Evolutionary conservation across 2,888 invertebrate species (phyloP).

Genomic region (Sclerodermus sp.): DNA sequence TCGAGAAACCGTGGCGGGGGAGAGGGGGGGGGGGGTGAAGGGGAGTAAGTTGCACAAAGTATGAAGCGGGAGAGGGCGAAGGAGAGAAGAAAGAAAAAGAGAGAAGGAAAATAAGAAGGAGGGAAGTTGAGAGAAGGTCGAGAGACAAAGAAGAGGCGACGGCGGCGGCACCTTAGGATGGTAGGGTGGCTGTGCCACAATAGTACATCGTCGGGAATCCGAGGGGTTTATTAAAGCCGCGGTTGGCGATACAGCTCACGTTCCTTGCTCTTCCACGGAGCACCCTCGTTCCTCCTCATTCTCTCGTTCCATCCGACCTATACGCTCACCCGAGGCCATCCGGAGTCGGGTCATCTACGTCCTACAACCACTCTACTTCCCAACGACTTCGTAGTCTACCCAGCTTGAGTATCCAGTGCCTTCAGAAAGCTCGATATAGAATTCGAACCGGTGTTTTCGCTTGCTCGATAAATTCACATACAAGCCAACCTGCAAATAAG

Average conservation of each 20-base stretch:
- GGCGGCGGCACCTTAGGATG: slow-evolving; percentile 36
- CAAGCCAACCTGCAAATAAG: too few species aligned
- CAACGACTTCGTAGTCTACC: not conserved
- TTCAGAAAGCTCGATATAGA: not conserved
- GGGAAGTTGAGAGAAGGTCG: slow-evolving; percentile 23
- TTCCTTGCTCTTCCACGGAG: slow-evolving; percentile 42
- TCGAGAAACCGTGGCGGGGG: too few species aligned
- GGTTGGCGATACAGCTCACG: slow-evolving; percentile 56
- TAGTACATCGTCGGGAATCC: slow-evolving; percentile 52
- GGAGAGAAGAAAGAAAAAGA: slow-evolving; percentile 15
- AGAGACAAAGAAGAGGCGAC: too few species aligned
- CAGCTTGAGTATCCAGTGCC: not conserved
- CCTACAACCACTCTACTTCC: not conserved
- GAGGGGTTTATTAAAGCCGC: slow-evolving; percentile 55
- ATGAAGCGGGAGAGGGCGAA: slow-evolving; percentile 7
- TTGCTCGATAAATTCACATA: too few species aligned
- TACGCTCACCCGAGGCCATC: slow-evolving; percentile 21
- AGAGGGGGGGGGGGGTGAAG: slow-evolving; percentile 21
- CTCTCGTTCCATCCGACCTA: slow-evolving; percentile 6
- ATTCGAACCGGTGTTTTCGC: not conserved
- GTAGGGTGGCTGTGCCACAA: slow-evolving; percentile 48
- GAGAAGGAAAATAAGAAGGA: slow-evolving; percentile 15
- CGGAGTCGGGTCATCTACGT: slow-evolving; percentile 27
- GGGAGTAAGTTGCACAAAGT: slow-evolving; percentile 12
- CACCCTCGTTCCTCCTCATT: slow-evolving; percentile 19